phyloP scores from a whole-genome alignment of 2,797 vertebrate genomes.

The Hoplostethus mediterraneus region DNA sequence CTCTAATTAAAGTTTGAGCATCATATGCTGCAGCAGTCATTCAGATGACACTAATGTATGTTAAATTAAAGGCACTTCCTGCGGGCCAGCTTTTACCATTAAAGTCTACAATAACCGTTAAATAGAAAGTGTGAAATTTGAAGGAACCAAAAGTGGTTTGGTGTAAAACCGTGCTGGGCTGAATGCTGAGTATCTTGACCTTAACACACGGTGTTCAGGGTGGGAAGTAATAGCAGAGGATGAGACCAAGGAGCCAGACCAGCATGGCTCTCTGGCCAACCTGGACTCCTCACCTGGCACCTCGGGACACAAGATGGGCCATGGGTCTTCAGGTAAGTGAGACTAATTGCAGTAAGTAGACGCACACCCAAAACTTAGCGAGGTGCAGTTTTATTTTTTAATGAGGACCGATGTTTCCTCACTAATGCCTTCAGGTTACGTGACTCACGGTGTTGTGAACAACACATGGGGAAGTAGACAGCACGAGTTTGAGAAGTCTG shows the following conservation, averaged over 20 bases:
- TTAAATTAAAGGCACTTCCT: conserved; percentile 10
- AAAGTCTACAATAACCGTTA: conserved; percentile 11
- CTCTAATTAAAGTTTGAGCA: conserved; percentile 58
- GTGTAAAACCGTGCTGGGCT: not conserved
- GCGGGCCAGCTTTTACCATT: conserved; percentile 27
- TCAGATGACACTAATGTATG: conserved; percentile 27
- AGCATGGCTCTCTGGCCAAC: conserved; percentile 87
- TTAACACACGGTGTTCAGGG: conserved; percentile 86
- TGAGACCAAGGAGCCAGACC: conserved; percentile 91
- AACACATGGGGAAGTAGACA: not conserved
- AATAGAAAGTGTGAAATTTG: not conserved
- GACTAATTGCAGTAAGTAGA: too few species aligned
- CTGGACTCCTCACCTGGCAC: conserved; percentile 90
- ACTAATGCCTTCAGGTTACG: too few species aligned
- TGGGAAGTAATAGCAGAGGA: conserved; percentile 95
- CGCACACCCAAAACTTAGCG: too few species aligned
- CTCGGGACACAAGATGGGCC: conserved; percentile 88
- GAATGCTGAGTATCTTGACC: conserved; percentile 61
- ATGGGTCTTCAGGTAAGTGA: conserved; percentile 85
- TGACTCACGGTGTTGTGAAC: too few species aligned
- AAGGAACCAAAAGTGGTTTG: not conserved
- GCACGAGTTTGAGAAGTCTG: conserved; percentile 1
- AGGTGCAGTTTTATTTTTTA: too few species aligned
- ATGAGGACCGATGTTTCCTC: too few species aligned
- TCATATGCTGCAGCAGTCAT: conserved; percentile 36